Percentiles rank a stretch among this genome's conserved stretches.
phyloP scores from a whole-genome alignment of 1,140 invertebrate genomes.

The Ceratina australensis region DNA sequence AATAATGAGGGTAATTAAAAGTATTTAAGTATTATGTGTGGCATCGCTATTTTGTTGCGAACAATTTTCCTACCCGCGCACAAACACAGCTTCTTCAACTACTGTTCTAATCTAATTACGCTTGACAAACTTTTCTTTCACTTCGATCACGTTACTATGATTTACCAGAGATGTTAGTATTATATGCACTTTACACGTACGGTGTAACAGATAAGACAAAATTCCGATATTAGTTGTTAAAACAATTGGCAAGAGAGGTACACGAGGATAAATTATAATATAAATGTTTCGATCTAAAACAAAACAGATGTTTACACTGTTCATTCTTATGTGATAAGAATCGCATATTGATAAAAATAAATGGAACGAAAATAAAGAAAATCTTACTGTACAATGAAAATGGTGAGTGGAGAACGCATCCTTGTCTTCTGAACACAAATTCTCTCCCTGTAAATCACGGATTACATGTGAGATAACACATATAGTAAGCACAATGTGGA shows the following conservation, averaged over 20 bases:
- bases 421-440: slow-evolving; percentile 56
- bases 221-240: slow-evolving; percentile 1
- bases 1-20: slow-evolving; percentile 2
- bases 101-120: background rate
- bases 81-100: too few relatives aligned
- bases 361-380: slow-evolving; percentile 1
- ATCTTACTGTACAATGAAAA: slow-evolving; percentile 1
- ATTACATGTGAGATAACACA: slow-evolving; percentile 62
- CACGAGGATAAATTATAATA: slow-evolving; percentile 22
- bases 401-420: slow-evolving; percentile 47
- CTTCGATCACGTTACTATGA: background rate
- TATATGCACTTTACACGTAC: too few relatives aligned
- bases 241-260: background rate
- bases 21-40: background rate
- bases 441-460: slow-evolving; percentile 53
- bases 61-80: background rate
- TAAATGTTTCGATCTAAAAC: slow-evolving; percentile 1
- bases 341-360: slow-evolving; percentile 10
- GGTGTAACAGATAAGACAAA: background rate
- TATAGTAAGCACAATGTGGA: slow-evolving; percentile 60
- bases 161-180: slow-evolving; percentile 10
- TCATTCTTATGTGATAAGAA: slow-evolving; percentile 7
- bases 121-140: background rate
- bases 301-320: slow-evolving; percentile 21
- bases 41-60: background rate